Evolutionary conservation across 2,888 invertebrate species (phyloP), one percentile per base, ranked within the genome.

Genomic region (Drosophila limbata): DNA sequence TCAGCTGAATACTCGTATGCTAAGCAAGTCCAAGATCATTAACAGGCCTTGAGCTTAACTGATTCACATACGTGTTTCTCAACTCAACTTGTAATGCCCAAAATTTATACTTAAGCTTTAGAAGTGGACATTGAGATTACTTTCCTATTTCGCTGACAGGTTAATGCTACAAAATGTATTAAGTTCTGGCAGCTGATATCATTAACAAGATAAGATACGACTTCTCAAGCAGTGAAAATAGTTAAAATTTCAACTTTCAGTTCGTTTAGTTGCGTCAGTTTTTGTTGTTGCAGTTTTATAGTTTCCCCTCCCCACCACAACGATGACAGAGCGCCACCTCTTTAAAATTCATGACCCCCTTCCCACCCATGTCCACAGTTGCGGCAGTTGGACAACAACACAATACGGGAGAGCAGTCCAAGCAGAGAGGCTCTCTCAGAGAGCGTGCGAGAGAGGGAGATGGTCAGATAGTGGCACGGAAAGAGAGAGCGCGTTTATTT

Each of bases 251-350:
- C 11, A 71, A 64, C 37, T 69, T 63, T 63, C 47, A 47, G 57
- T 51, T 52, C 19, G 19, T 37, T 59, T 4, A 42, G 42, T 45
- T 70, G 77, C 76, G 59, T 79, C 64, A 69, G 75, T 81, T 69
- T 60, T 1, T 63, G 63, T 65, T 51, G 25, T 67, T 82, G 82
- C 84, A 84, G 84, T 77, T 83, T 52, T 87, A 87, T 82, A 83
- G 87, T 87, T 87, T 84, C 72, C 45, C 2, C 25, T 17, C 15
- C 45, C 25, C n/a, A 21, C 19, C 62, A 17, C 57, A 73, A 69
- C 55, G 15, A 52, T 61, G 48, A 62, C 62, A 39, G 50, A 67
- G 48, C 56, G 56, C 56, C 56, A 44, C 48, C 52, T 55, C 21
- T 40, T 72, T 53, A 33, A 35, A 55, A 19, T 35, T 45, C 62